Conservation (phyloP, 1,140 invertebrate genomes). For the Lutraria rhynchaena region DNA sequence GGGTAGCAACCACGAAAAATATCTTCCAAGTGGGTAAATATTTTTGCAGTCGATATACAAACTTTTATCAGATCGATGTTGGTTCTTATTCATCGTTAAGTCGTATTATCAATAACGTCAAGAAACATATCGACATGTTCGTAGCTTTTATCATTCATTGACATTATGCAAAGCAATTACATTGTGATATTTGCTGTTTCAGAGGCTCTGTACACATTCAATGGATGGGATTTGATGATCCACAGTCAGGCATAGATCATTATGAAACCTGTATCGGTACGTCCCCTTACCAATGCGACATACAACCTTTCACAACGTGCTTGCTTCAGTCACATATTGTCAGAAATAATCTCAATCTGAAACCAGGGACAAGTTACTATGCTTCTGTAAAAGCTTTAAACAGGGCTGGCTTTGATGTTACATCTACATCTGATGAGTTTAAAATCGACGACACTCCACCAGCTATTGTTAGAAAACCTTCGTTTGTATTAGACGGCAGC, state of each 20-base stretch:
- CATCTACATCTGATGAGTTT: conserved; percentile 51
- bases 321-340: conserved; percentile 30
- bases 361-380: conserved; percentile 36
- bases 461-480: neutral
- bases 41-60: neutral
- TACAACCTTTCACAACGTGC: conserved; percentile 17
- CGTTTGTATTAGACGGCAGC: neutral
- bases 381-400: conserved; percentile 49
- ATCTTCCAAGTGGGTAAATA: conserved; percentile 50
- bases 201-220: conserved; percentile 45
- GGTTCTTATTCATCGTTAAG: too few relatives aligned
- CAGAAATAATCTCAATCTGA: conserved; percentile 19
- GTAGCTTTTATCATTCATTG: too few relatives aligned
- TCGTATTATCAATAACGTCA: too few relatives aligned
- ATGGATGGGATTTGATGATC: conserved; percentile 63
- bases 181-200: too few relatives aligned
- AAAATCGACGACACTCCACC: conserved; percentile 40
- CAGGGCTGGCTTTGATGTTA: conserved; percentile 41
- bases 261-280: conserved; percentile 56
- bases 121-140: too few relatives aligned
- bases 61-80: neutral
- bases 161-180: too few relatives aligned
- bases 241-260: conserved; percentile 60
- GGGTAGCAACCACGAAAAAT: conserved; percentile 36
- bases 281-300: conserved; percentile 27